Conservation (phyloP, 2,113 vertebrate genomes). For the Amblyornis subalaris region DNA sequence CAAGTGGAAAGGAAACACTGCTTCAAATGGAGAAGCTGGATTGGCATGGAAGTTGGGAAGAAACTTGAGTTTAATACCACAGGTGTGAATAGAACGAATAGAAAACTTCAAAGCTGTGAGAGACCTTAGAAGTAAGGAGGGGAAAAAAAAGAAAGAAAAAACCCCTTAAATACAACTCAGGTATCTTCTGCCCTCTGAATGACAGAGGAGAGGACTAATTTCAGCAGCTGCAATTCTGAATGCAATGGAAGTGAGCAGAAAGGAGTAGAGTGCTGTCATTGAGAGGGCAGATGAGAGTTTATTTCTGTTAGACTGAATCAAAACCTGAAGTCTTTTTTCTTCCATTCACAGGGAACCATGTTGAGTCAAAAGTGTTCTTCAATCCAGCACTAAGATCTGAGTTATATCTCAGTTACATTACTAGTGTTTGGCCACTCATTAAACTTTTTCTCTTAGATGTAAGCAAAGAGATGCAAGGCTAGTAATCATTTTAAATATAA, state of each 20-base stretch:
- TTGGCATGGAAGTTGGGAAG: background rate
- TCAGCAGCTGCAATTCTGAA: background rate
- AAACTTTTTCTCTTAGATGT: background rate
- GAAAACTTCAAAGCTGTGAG: background rate
- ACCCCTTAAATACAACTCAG: background rate
- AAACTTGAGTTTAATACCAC: background rate
- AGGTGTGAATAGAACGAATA: background rate
- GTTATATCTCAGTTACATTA: background rate
- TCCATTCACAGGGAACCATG: background rate
- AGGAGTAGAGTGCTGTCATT: background rate
- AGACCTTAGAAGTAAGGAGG: background rate
- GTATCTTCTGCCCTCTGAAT: background rate
- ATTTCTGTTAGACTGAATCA: background rate
- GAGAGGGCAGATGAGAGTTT: background rate
- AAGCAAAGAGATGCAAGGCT: background rate
- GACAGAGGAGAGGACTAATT: background rate
- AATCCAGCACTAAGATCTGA: background rate
- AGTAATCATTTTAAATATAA: background rate
- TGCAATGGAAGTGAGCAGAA: background rate
- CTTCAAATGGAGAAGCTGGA: background rate
- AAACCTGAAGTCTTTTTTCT: background rate
- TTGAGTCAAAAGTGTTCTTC: background rate
- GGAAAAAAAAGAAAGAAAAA: fast-evolving
- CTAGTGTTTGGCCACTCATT: background rate
- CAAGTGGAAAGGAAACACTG: background rate